Percentiles rank a stretch among this genome's conserved stretches.
Evolutionary conservation across 2,797 vertebrate species (phyloP).

Genomic region (Oreochromis grahami): DNA sequence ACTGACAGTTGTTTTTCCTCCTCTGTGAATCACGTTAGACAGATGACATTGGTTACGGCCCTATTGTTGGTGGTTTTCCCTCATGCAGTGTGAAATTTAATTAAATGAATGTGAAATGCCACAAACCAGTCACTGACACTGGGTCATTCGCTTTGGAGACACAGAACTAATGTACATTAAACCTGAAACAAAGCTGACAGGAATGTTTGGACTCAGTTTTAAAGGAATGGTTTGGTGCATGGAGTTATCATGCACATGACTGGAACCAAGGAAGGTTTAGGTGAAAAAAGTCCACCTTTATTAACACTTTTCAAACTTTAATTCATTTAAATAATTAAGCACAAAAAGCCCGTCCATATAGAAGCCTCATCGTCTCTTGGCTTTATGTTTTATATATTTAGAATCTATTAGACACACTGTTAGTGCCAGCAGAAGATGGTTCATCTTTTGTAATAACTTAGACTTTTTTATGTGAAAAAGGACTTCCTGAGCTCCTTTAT

Average conservation of each 20-base stretch:
- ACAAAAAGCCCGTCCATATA: background rate
- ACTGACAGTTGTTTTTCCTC: slow-evolving; percentile 27
- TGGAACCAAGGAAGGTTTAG: background rate
- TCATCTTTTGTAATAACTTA: background rate
- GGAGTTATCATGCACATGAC: background rate
- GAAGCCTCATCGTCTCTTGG: background rate
- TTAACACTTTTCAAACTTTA: background rate
- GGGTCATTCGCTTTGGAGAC: background rate
- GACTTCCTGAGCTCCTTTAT: background rate
- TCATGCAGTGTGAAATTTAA: background rate
- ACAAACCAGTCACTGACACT: background rate
- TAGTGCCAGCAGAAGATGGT: background rate
- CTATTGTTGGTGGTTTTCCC: background rate
- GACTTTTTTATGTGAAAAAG: background rate
- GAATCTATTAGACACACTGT: background rate
- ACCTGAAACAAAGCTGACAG: background rate
- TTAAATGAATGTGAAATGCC: background rate
- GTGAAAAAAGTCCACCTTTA: background rate
- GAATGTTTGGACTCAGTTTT: background rate
- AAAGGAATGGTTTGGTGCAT: background rate
- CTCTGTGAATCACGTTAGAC: slow-evolving; percentile 15
- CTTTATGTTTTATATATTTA: background rate
- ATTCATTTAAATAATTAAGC: background rate
- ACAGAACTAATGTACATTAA: background rate
- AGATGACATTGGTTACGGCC: background rate